Evolutionary conservation across 2,113 vertebrate genomes (phyloP), one percentile per base, ranked within the genome.

Genomic region (Barbus barbus): DNA sequence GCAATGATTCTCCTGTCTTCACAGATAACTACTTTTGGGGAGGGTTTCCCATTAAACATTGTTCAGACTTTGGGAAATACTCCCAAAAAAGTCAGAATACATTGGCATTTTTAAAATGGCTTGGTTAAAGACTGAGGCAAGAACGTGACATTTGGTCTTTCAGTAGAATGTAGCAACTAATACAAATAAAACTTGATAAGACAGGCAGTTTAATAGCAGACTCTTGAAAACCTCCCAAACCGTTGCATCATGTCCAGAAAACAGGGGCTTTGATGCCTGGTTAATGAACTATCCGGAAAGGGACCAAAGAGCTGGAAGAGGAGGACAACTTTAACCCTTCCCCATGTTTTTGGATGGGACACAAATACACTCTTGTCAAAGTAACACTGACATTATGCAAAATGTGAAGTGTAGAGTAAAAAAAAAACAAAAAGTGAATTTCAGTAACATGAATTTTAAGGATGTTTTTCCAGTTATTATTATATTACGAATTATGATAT

Each of bases 281-380:
- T 88, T 88, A 88, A 88, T 86, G 18, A 85, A 41, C 79, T 31
- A 79, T 74, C 53, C 53, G 63, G 28, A 16, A 38, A 9, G 28
- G 9, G 73, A 44, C 28, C 41, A 28, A 53, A 81, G 74, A 61
- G 36, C 5, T 44, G n/a, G n/a, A 63, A 5, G n/a, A 79, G 24
- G 8, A 31, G 78, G 26, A 12, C 18, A 81, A 1, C n/a, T 65
- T 51, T 38, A 26, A 20, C 16, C 38, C 80, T 33, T 22, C 24
- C 22, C 33, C 5, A 6, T 75, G 46, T 31, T 75, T 73, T 51
- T 63, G 77, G 58, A 63, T 46, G 58, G 13, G 12, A 41, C 31
- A 24, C 22, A 36, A 24, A 78, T n/a, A 33, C 9, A 26, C 74
- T n/a, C 12, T 26, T 46, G 41, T 73, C 36, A 56, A 56, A 36